Evolutionary conservation across 2,888 invertebrate genomes (phyloP).

Genomic region (Ectemnius continuus): DNA sequence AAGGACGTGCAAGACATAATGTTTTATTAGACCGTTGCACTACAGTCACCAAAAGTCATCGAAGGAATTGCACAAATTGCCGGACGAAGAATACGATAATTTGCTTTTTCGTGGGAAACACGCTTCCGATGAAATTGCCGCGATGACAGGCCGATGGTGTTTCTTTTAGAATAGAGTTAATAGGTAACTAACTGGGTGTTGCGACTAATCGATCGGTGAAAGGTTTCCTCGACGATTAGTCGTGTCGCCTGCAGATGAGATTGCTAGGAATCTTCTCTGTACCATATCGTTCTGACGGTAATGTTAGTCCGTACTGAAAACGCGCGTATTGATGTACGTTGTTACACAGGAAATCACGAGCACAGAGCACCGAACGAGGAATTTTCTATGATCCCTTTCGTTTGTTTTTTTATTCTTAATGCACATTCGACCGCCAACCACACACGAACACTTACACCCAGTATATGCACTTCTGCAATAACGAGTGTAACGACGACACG

Average conservation of each 20-base stretch:
- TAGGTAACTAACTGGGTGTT: constrained; percentile 41
- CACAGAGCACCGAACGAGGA: constrained; percentile 40
- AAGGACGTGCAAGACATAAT: no score
- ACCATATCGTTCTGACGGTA: constrained; percentile 50
- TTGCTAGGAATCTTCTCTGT: constrained; percentile 50
- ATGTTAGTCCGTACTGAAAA: constrained; percentile 44
- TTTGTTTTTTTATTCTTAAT: constrained; percentile 56
- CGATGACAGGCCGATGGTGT: constrained; percentile 42
- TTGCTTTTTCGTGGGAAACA: no score
- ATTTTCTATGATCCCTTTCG: constrained; percentile 51
- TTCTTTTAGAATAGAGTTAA: constrained; percentile 35
- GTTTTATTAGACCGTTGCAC: no score
- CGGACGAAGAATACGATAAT: no score
- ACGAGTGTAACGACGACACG: constrained; percentile 11
- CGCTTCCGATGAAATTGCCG: constrained; percentile 41
- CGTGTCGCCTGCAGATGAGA: constrained; percentile 30
- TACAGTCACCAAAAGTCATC: no score
- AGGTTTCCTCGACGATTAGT: constrained; percentile 1
- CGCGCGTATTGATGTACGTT: constrained; percentile 38
- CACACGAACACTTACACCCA: not conserved
- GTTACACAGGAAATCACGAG: constrained; percentile 32
- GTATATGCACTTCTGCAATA: constrained; percentile 31
- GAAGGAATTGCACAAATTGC: no score
- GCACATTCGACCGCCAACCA: constrained; percentile 58
- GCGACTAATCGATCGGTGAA: constrained; percentile 48